Conservation (phyloP, 2,797 vertebrate genomes). For the Coilia nasus region DNA sequence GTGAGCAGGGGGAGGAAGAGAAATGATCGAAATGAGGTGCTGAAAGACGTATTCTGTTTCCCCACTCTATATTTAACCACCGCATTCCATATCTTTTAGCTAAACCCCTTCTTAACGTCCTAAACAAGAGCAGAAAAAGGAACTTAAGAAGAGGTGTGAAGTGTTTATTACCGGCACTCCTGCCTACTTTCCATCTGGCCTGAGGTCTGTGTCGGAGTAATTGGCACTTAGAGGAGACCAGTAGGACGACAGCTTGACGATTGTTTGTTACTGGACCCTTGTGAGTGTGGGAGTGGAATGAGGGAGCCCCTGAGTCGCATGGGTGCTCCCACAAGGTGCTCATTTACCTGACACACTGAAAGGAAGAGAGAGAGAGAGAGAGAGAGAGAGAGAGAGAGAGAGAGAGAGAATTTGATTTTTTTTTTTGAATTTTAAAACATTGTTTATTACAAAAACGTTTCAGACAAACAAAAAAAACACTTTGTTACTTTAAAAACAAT, state of each 20-base stretch:
- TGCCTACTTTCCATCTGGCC: not conserved
- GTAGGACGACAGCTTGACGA: not conserved
- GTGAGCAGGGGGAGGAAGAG: not conserved
- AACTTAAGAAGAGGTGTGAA: not conserved
- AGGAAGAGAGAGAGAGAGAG: not conserved
- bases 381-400: not conserved
- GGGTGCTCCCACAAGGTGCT: not conserved
- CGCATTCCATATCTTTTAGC: not conserved
- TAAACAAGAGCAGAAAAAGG: not conserved
- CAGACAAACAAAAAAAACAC: too few relatives aligned
- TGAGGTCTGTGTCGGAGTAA: not conserved
- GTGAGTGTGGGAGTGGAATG: too few relatives aligned
- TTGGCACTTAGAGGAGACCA: not conserved
- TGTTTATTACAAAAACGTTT: too few relatives aligned
- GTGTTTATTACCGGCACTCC: not conserved
- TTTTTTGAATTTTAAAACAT: too few relatives aligned
- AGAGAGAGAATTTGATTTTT: too few relatives aligned
- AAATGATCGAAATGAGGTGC: not conserved
- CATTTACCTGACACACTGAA: not conserved
- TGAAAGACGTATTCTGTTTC: not conserved
- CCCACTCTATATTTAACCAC: not conserved
- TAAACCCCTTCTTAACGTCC: not conserved
- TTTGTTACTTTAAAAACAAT: too few relatives aligned
- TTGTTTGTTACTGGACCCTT: not conserved
- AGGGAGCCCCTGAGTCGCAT: too few relatives aligned